Base-by-base conservation (phyloP, 1,140 invertebrate genomes). In the Drosophila neocordata region DNA sequence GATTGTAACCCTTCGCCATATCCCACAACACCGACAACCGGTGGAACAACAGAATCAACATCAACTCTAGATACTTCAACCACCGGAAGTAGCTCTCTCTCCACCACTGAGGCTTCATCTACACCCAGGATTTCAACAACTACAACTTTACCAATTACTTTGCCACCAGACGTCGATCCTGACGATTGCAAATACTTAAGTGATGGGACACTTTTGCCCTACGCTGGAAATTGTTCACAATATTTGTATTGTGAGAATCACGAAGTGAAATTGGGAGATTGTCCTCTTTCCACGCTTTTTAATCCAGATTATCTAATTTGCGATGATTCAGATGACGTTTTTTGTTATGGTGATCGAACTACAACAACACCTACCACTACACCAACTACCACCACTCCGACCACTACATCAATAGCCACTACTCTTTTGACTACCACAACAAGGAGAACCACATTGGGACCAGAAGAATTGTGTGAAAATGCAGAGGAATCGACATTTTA, bases 161-260 rank as follows among this genome's bases (percentile, higher is more conserved):
- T 87, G 37, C 87, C 87, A 2, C 34, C 79, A 0, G 73, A 81
- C 72, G 68, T 90, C 0, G 13, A 90, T 77, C 67, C 71, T 0
- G 35, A 81, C 20, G 37, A 27, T 0, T 90, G 87, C 18, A 27
- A 18, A 0, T 73, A 15, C 2, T 1, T 31, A 1, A 58, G 58
- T 0, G 79, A 88, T 27, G 24, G 56, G 5, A 66, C 56, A 0
- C 12, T 65, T 5, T 53, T 75, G 1, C 87, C 87, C 0, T 88
- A 90, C 52, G 77, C 67, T 0, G 77, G 66, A n/a, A 69, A 90
- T 41, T 90, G 87, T 44, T 69, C 79, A 0, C 71, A 84, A 57
- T 90, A 62, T 31, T 41, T 90, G 6, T 31, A 59, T 11, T 90
- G 87, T 35, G 24, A 48, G 15, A 41, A 81, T 12, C 59, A 73